Conservation (phyloP, 2,888 invertebrate species). For the Druceiella hillmani region DNA sequence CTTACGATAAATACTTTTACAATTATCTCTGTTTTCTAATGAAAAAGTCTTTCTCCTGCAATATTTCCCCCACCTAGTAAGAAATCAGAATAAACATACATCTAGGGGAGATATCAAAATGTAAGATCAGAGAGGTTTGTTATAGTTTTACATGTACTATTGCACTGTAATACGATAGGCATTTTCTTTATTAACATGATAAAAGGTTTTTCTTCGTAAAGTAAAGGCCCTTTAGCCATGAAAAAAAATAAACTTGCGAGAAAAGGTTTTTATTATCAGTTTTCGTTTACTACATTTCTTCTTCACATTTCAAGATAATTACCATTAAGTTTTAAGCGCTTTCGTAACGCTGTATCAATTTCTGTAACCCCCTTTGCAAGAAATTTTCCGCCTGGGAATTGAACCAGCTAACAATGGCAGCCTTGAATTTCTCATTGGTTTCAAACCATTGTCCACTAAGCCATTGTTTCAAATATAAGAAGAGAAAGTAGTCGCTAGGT, state of each 20-base stretch:
- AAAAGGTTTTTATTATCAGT: neutral
- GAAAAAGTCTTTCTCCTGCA: too few species aligned
- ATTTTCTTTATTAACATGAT: neutral
- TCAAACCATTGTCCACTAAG: neutral
- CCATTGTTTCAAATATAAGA: neutral
- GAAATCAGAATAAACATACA: too few species aligned
- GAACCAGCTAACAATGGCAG: conserved; percentile 6
- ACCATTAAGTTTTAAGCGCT: neutral
- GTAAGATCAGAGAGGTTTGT: too few species aligned
- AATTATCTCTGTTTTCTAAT: too few species aligned
- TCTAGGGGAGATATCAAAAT: too few species aligned
- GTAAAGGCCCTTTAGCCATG: neutral
- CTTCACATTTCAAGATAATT: neutral
- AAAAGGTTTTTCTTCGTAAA: neutral
- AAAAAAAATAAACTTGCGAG: neutral
- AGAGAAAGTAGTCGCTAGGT: conserved; percentile 2
- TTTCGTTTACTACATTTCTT: neutral
- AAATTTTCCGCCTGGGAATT: conserved; percentile 6
- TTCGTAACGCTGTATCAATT: neutral
- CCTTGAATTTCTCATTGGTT: neutral
- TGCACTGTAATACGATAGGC: too few species aligned
- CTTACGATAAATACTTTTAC: too few species aligned
- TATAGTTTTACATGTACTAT: too few species aligned
- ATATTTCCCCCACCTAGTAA: too few species aligned
- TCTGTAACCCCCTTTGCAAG: conserved; percentile 4